Conservation (phyloP, 2,797 vertebrate species). For the Neoniphon sammara region DNA sequence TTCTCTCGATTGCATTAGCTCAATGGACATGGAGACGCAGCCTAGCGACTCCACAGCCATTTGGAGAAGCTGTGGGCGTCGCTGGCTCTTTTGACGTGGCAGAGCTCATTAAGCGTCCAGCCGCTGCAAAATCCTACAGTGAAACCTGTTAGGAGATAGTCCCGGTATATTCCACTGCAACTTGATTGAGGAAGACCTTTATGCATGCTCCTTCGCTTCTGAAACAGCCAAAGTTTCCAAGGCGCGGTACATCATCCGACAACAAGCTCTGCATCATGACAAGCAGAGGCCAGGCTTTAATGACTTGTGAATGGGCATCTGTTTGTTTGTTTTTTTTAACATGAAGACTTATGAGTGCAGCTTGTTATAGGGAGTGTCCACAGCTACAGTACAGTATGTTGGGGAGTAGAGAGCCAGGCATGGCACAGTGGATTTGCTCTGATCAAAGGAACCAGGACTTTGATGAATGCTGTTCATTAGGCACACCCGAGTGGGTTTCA, state of each 20-base stretch:
- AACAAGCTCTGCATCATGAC: constrained; percentile 60
- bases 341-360: constrained; percentile 55
- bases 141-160: constrained; percentile 17
- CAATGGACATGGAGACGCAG: constrained; percentile 47
- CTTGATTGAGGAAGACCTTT: constrained; percentile 35
- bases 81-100: constrained; percentile 39
- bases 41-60: constrained; percentile 36
- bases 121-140: constrained; percentile 30
- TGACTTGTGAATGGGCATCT: constrained; percentile 37
- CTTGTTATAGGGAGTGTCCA: constrained; percentile 54
- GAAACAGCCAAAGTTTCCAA: constrained; percentile 10
- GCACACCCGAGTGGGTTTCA: constrained; percentile 66
- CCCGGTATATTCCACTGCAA: constrained; percentile 9
- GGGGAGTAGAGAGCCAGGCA: constrained; percentile 55
- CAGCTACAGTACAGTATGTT: constrained; percentile 45
- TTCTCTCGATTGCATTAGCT: constrained; percentile 61
- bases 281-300: constrained; percentile 44
- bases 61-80: constrained; percentile 38
- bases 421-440: constrained; percentile 68
- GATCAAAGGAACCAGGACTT: constrained; percentile 83
- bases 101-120: constrained; percentile 59
- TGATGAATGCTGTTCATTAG: constrained; percentile 85
- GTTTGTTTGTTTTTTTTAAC: constrained; percentile 49
- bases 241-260: constrained; percentile 57
- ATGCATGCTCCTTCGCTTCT: constrained; percentile 29